phyloP scores from a whole-genome alignment of 2,888 invertebrate species.

The Girardia tigrina region DNA sequence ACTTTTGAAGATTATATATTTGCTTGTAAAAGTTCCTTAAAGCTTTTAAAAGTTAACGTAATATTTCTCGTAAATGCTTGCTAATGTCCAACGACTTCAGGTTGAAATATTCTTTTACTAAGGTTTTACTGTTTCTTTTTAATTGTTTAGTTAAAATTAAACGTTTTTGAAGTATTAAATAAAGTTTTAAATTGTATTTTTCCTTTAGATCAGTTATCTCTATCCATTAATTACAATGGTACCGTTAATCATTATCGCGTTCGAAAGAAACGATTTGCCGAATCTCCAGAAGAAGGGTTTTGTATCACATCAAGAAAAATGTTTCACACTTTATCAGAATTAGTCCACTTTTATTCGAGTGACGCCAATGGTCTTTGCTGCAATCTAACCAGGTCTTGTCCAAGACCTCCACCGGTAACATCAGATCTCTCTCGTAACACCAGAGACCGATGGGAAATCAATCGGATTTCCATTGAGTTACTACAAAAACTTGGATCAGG shows the following conservation, averaged over 20 bases:
- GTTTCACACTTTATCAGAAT: neutral
- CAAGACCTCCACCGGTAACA: conserved; percentile 84
- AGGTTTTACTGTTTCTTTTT: no score
- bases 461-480: conserved; percentile 70
- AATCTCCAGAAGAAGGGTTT: conserved; percentile 57
- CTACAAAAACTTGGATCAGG: conserved; percentile 77
- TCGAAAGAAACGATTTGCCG: conserved; percentile 67
- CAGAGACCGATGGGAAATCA: conserved; percentile 89
- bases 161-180: no score
- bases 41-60: no score
- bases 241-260: conserved; percentile 98
- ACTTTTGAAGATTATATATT: no score
- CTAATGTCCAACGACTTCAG: no score
- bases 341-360: conserved; percentile 39
- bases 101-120: no score
- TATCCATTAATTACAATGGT: conserved; percentile 38
- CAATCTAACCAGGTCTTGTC: conserved; percentile 76
- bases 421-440: conserved; percentile 87
- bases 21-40: no score
- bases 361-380: conserved; percentile 84
- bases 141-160: no score
- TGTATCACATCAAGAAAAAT: conserved; percentile 21
- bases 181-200: neutral
- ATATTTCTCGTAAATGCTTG: no score
- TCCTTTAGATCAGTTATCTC: neutral